These are phyloP conservation scores for Carapus acus DNA, from an alignment of 2,797 vertebrate genomes.

Conservation along the genomic window DNA sequence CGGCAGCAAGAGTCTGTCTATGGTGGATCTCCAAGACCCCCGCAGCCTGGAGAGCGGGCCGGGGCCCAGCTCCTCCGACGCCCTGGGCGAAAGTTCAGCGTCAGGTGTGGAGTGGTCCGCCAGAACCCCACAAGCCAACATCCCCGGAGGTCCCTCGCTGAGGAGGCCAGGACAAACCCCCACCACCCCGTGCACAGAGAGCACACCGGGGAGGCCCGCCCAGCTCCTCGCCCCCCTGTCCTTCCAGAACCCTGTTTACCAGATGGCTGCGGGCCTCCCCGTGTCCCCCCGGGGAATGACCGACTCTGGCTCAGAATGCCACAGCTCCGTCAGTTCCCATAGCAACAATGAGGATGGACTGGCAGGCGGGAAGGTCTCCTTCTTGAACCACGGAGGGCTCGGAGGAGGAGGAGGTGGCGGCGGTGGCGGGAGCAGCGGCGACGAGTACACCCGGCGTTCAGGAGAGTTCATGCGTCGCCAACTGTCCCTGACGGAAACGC, in stretches of 20 bases:
- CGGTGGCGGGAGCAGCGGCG: slow-evolving; percentile 68
- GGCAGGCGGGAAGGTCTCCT: slow-evolving; percentile 68
- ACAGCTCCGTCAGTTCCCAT: slow-evolving; percentile 96
- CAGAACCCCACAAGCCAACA: slow-evolving; percentile 76
- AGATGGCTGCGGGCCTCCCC: slow-evolving; percentile 94
- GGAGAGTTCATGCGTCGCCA: slow-evolving; percentile 89
- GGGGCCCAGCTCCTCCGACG: slow-evolving; percentile 67
- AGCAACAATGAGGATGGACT: slow-evolving; percentile 93
- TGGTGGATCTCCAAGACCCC: slow-evolving; percentile 96
- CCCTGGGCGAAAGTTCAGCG: slow-evolving; percentile 71
- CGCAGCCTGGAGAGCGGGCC: slow-evolving; percentile 78
- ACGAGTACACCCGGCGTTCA: slow-evolving; percentile 83
- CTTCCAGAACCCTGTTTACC: slow-evolving; percentile 99
- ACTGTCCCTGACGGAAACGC: slow-evolving; percentile 84
- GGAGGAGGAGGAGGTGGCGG: slow-evolving; percentile 67
- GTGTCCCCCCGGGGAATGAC: slow-evolving; percentile 87
- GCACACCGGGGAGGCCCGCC: slow-evolving; percentile 78
- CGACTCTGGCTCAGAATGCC: slow-evolving; percentile 95
- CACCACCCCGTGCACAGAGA: slow-evolving; percentile 73
- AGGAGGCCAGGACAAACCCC: slow-evolving; percentile 75
- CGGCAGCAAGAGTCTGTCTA: slow-evolving; percentile 95
- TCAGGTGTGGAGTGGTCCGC: slow-evolving; percentile 77
- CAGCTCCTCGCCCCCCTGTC: slow-evolving; percentile 92
- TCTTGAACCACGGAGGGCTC: slow-evolving; percentile 67
- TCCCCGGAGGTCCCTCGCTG: slow-evolving; percentile 74